These are phyloP conservation scores for Halichondria panicea DNA, from an alignment of 37 sponge, comb jelly and placozoan species.

Conservation along the genomic window DNA sequence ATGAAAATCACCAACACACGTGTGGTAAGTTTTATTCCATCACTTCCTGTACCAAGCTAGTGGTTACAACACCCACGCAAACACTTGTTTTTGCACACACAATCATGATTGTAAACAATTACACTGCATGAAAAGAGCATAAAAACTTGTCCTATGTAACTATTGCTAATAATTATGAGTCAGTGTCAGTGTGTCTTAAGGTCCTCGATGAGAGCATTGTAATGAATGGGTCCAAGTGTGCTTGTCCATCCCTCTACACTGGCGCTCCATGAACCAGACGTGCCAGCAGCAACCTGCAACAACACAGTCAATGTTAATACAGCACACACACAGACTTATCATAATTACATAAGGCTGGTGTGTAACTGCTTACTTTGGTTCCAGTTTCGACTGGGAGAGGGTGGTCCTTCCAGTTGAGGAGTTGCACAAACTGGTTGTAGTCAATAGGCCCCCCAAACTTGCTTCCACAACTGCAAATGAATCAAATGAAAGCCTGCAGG, in stretches of 20 bases:
- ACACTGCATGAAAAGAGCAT: no score
- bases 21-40: no score
- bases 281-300: constrained; percentile 27
- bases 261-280: neutral
- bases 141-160: no score
- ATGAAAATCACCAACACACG: no score
- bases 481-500: neutral
- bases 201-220: constrained; percentile 13
- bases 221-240: constrained; percentile 19
- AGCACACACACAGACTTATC: neutral
- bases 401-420: constrained; percentile 72
- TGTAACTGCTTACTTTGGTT: neutral
- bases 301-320: neutral
- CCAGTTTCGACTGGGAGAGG: constrained; percentile 29
- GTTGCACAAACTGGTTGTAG: constrained; percentile 64
- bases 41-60: no score
- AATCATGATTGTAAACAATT: no score
- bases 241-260: constrained; percentile 14
- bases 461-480: constrained; percentile 35
- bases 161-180: no score
- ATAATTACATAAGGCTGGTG: neutral
- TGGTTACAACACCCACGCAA: no score
- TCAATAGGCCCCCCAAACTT: constrained; percentile 37
- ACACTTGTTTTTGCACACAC: no score
- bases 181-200: constrained; percentile 2